Conservation (phyloP, 2,888 invertebrate genomes). For the Nephrotoma appendiculata region DNA sequence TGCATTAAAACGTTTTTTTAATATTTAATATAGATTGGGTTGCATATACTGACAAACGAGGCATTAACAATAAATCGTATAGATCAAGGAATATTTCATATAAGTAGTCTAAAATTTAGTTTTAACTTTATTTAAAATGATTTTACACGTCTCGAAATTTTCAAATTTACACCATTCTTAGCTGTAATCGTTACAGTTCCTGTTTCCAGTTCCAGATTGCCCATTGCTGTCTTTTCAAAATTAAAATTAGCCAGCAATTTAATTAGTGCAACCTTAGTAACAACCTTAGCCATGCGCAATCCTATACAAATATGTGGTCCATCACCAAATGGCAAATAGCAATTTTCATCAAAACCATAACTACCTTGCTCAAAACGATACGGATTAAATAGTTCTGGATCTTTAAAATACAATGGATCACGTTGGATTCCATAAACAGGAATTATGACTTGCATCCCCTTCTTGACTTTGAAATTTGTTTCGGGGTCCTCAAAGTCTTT, state of each 20-base stretch:
- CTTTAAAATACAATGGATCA: conserved; percentile 29
- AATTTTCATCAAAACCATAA: conserved; percentile 20
- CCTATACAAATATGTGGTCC: conserved; percentile 31
- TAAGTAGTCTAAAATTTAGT: too few species aligned
- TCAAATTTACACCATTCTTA: conserved; percentile 22
- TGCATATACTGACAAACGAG: too few species aligned
- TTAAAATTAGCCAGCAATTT: conserved; percentile 22
- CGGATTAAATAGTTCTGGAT: conserved; percentile 32
- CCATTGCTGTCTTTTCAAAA: conserved; percentile 17
- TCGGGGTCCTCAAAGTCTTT: conserved; percentile 25
- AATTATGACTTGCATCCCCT: conserved; percentile 28
- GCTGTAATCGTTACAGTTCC: conserved; percentile 21
- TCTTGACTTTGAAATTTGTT: conserved; percentile 23
- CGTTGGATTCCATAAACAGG: conserved; percentile 30
- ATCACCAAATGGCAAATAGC: conserved; percentile 29
- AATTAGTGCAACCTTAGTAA: conserved; percentile 24
- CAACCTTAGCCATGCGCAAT: conserved; percentile 17
- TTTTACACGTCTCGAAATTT: conserved; percentile 13
- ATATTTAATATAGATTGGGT: too few species aligned
- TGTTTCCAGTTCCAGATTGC: conserved; percentile 23
- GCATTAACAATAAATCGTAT: too few species aligned
- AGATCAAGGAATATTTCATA: too few species aligned
- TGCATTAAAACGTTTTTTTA: too few species aligned
- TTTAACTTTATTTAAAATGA: not conserved
- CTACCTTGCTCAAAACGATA: conserved; percentile 27